Conservation (phyloP, 2,797 vertebrate genomes). For the Sciurus carolinensis region DNA sequence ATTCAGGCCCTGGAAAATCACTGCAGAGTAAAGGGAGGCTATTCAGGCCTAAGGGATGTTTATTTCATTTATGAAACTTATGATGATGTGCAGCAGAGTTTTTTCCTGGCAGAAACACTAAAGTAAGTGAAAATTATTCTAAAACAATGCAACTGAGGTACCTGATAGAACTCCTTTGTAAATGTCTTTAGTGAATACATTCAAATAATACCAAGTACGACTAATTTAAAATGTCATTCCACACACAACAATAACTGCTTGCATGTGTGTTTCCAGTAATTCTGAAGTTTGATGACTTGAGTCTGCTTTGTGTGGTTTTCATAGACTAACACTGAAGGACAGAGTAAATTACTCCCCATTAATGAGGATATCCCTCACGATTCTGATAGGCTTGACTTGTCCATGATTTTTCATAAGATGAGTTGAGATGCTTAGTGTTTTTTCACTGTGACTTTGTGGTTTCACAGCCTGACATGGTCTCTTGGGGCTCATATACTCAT, state of each 20-base stretch:
- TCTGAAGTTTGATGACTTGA: background rate
- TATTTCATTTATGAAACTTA: constrained; percentile 93
- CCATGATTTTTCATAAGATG: background rate
- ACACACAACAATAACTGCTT: background rate
- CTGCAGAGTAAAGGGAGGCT: constrained; percentile 96
- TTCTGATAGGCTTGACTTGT: background rate
- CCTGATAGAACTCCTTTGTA: background rate
- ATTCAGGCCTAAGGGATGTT: constrained; percentile 96
- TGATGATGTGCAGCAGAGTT: constrained; percentile 99
- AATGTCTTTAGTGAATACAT: constrained; percentile 43
- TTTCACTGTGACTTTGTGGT: background rate
- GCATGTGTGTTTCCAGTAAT: background rate
- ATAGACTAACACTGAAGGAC: background rate
- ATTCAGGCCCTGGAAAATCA: constrained; percentile 96
- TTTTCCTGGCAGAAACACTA: constrained; percentile 98
- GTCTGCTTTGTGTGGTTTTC: background rate
- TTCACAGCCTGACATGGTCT: background rate
- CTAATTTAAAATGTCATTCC: constrained; percentile 1
- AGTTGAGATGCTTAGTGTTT: background rate
- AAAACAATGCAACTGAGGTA: background rate
- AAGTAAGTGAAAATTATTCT: constrained; percentile 92
- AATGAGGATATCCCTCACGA: background rate
- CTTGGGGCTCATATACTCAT: constrained; percentile 12
- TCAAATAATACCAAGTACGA: background rate
- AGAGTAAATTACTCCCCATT: background rate